Evolutionary conservation across 2,888 invertebrate genomes (phyloP).

Genomic region (Piscicola geometra): DNA sequence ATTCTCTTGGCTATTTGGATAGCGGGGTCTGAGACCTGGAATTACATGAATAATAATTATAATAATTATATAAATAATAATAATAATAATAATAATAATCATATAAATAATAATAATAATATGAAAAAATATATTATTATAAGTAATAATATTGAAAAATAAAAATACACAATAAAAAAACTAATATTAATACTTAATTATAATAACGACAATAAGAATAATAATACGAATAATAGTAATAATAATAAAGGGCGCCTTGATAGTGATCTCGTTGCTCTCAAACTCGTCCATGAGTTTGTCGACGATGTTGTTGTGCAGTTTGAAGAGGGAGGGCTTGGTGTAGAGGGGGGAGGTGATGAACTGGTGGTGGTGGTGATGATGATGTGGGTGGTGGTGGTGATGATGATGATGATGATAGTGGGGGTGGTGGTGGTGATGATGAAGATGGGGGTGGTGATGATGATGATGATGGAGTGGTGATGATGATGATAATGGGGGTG

Average conservation of each 20-base stretch:
- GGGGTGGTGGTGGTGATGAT: too few species aligned
- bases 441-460: too few species aligned
- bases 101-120: neutral
- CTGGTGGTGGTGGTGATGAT: neutral
- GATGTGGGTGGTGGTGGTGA: neutral
- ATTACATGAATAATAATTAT: too few species aligned
- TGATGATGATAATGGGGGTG: too few species aligned
- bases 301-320: conserved; percentile 55
- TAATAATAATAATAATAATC: neutral
- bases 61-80: too few species aligned
- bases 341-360: conserved; percentile 72
- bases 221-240: neutral
- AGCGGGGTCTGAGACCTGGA: conserved; percentile 13
- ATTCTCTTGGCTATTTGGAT: conserved; percentile 18
- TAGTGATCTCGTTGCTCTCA: conserved; percentile 50
- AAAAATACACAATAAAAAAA: too few species aligned
- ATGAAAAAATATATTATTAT: neutral
- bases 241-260: conserved; percentile 44
- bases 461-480: too few species aligned
- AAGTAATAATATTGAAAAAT: neutral
- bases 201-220: too few species aligned
- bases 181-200: too few species aligned
- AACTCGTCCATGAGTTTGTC: conserved; percentile 54
- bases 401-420: too few species aligned
- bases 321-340: conserved; percentile 67